phyloP scores from a whole-genome alignment of 2,113 vertebrate genomes.

The Apteryx owenii region DNA sequence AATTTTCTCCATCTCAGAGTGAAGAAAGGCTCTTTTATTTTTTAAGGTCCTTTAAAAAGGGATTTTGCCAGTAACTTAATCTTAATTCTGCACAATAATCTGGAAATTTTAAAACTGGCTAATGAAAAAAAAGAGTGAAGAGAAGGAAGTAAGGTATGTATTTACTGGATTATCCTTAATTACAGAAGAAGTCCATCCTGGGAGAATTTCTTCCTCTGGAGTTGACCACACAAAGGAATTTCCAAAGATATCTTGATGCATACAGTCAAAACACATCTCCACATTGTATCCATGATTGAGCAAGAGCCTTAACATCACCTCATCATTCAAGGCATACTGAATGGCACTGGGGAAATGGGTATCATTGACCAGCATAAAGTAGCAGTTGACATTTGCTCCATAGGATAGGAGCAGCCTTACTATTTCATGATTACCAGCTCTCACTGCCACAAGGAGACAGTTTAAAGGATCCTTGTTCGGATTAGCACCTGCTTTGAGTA shows the following conservation, averaged over 20 bases:
- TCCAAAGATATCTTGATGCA: slow-evolving; percentile 80
- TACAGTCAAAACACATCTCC: slow-evolving; percentile 87
- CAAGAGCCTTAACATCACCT: slow-evolving; percentile 89
- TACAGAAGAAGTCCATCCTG: slow-evolving; percentile 73
- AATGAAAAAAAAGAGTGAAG: not conserved
- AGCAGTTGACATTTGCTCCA: slow-evolving; percentile 87
- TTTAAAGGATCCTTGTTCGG: slow-evolving; percentile 87
- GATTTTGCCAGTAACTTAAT: not conserved
- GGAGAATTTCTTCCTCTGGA: slow-evolving; percentile 67
- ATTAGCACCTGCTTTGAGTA: slow-evolving; percentile 82
- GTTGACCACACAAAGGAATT: slow-evolving; percentile 75
- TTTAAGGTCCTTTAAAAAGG: not conserved
- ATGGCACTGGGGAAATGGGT: slow-evolving; percentile 87
- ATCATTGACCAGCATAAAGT: slow-evolving; percentile 86
- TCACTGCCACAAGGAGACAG: slow-evolving; percentile 88
- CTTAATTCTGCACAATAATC: not conserved
- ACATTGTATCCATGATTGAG: slow-evolving; percentile 86
- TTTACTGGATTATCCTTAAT: slow-evolving; percentile 80
- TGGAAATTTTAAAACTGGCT: not conserved
- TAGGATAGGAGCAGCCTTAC: slow-evolving; percentile 83
- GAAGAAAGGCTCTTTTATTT: not conserved
- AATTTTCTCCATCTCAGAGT: not conserved
- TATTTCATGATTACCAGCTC: slow-evolving; percentile 83
- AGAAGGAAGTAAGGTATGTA: not conserved
- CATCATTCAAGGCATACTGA: slow-evolving; percentile 89